Evolutionary conservation across 2,113 vertebrate genomes (phyloP).

Genomic region (Carettochelys insculpta): DNA sequence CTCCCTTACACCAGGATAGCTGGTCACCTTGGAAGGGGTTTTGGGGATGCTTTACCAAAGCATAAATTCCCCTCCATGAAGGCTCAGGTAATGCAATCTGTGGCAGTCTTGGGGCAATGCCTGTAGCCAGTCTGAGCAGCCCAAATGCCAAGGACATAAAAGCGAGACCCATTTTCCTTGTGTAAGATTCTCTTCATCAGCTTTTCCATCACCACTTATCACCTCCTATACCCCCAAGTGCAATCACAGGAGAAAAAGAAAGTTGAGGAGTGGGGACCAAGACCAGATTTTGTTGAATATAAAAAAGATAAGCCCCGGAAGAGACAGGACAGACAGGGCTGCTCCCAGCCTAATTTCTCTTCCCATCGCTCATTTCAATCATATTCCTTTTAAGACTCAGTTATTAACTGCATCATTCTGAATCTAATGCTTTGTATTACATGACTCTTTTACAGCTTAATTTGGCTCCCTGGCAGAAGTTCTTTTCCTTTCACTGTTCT

Average conservation of each 20-base stretch:
- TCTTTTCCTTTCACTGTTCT: not conserved
- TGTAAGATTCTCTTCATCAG: not conserved
- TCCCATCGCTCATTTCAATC: not conserved
- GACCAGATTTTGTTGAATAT: not conserved
- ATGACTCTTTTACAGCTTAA: not conserved
- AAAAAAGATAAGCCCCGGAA: not conserved
- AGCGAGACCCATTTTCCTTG: not conserved
- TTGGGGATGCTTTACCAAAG: not conserved
- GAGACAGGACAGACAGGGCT: not conserved
- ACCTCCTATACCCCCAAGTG: fast-evolving
- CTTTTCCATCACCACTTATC: fast-evolving
- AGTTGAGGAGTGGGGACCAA: not conserved
- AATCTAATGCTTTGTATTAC: not conserved
- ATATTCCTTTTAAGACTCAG: not conserved
- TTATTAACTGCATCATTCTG: not conserved
- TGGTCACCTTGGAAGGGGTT: not conserved
- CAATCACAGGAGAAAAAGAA: fast-evolving
- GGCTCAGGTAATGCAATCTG: not conserved
- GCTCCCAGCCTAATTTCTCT: not conserved
- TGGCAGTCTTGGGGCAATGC: not conserved
- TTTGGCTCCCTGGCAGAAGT: not conserved
- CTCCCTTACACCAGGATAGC: not conserved
- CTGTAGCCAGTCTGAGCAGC: not conserved
- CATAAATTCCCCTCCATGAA: fast-evolving
- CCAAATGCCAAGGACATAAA: not conserved